Conservation (phyloP, 2,797 vertebrate species). For the Schizopygopsis malacanthus region DNA sequence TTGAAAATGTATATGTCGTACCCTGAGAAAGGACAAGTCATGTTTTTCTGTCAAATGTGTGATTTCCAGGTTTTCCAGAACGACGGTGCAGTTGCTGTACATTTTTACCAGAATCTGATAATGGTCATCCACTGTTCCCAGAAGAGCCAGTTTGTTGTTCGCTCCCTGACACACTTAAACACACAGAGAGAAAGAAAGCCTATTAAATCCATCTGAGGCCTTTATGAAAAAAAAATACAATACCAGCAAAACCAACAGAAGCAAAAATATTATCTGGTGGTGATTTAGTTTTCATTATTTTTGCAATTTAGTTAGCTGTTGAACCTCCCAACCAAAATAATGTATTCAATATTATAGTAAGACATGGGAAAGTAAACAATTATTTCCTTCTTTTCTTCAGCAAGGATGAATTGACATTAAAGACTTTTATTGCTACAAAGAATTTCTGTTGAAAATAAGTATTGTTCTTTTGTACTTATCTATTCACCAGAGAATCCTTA, state of each 20-base stretch:
- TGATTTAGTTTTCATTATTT: neutral
- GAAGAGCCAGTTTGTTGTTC: conserved; percentile 85
- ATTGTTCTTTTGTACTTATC: neutral
- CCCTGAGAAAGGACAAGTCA: conserved; percentile 92
- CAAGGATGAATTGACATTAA: neutral
- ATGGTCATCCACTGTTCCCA: conserved; percentile 87
- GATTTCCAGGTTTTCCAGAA: conserved; percentile 95
- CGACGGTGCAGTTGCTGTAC: conserved; percentile 93
- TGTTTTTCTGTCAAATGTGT: conserved; percentile 82
- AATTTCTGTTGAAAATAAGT: neutral
- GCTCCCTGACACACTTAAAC: conserved; percentile 90
- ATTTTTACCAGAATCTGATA: conserved; percentile 90
- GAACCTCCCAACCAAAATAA: neutral
- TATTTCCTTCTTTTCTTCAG: neutral
- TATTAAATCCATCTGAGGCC: conserved; percentile 1
- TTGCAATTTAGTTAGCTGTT: neutral
- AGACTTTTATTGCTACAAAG: neutral
- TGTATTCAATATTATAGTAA: neutral
- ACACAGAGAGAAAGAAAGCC: conserved; percentile 7
- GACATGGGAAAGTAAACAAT: neutral
- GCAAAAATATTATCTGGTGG: neutral
- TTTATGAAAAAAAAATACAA: neutral
- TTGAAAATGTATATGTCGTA: conserved; percentile 64
- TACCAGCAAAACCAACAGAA: neutral
- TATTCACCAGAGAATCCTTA: neutral